Evolutionary conservation across 2,797 vertebrate species (phyloP).

Genomic region (Gymnothorax reevesii): DNA sequence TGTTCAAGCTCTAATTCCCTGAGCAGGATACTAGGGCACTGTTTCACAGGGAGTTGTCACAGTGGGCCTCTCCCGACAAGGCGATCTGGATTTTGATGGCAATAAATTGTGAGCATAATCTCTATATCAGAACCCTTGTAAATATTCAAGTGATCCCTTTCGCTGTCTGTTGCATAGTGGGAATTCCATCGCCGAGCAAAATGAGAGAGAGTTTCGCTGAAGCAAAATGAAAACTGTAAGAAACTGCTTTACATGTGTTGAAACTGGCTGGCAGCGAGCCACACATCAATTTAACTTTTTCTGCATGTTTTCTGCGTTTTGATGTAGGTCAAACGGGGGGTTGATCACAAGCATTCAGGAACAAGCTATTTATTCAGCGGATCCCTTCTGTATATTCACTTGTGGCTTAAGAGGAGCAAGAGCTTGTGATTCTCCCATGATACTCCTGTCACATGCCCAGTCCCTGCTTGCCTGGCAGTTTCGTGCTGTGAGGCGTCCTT

Average conservation of each 20-base stretch:
- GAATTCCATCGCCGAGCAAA: not conserved
- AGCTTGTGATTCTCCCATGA: conserved; percentile 50
- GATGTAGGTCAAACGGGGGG: conserved; percentile 38
- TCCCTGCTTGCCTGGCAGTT: conserved; percentile 40
- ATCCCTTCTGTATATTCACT: too few species aligned
- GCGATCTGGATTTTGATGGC: conserved; percentile 58
- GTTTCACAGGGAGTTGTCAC: conserved; percentile 32
- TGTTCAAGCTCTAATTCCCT: conserved; percentile 44
- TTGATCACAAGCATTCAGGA: conserved; percentile 31
- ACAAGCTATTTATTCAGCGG: conserved; percentile 19
- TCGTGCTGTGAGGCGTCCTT: conserved; percentile 44
- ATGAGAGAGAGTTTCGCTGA: not conserved
- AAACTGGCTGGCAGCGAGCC: conserved; percentile 33
- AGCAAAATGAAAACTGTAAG: not conserved
- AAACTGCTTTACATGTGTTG: not conserved
- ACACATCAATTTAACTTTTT: conserved; percentile 40
- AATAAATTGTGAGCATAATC: conserved; percentile 62
- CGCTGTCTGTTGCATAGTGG: not conserved
- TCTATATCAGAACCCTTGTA: conserved; percentile 47
- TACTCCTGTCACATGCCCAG: conserved; percentile 56
- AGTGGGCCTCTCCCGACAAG: conserved; percentile 37
- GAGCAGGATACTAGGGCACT: conserved; percentile 43
- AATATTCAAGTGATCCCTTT: conserved; percentile 32
- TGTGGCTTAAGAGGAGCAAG: not conserved
- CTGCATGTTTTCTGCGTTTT: conserved; percentile 45